Evolutionary conservation across 2,797 vertebrate species (phyloP), one percentile per base, ranked within the genome.

Genomic region (Semotilus atromaculatus): DNA sequence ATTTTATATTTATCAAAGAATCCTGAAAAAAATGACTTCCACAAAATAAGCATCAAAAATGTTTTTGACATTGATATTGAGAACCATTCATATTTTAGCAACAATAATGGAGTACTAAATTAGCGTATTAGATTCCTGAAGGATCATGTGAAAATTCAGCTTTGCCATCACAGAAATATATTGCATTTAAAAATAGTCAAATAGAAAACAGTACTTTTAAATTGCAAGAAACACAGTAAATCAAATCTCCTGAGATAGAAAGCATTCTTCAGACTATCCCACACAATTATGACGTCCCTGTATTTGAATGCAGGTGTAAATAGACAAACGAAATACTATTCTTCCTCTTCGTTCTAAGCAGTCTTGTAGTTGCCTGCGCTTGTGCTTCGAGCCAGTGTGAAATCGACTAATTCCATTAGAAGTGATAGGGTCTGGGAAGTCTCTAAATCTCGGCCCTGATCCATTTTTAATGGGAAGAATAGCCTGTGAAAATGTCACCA

Each of bases 401-500:
- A 89, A 67, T 86, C 36, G 1, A 82, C 83, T 90, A 90, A 93
- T 91, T 90, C 88, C 89, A 90, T 88, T 86, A 88, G 85, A 89
- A 67, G 38, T 88, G 86, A 86, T 82, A 21, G 83, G 67, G 70
- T 82, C 81, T 78, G 43, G 77, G 48, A 64, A 62, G 86, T 80
- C 53, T 90, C 88, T 92, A 91, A 92, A 93, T 89, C 91, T 90
- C 88, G 88, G 80, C 88, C 90, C 90, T 91, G 95, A 95, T 95
- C 94, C 90, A 86, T 88, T 94, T 91, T 93, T 95, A 96, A 95
- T 95, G 85, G 92, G 92, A 89, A 89, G 91, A 95, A 94, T 93
- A 89, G 93, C 92, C 93, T 96, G 94, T 96, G 94, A 95, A 95
- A 95, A 95, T 95, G 94, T 95, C 94, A 94, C 92, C 89, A 53